phyloP scores from a whole-genome alignment of 1,140 invertebrate species.

The Zaprionus tsacasi region DNA sequence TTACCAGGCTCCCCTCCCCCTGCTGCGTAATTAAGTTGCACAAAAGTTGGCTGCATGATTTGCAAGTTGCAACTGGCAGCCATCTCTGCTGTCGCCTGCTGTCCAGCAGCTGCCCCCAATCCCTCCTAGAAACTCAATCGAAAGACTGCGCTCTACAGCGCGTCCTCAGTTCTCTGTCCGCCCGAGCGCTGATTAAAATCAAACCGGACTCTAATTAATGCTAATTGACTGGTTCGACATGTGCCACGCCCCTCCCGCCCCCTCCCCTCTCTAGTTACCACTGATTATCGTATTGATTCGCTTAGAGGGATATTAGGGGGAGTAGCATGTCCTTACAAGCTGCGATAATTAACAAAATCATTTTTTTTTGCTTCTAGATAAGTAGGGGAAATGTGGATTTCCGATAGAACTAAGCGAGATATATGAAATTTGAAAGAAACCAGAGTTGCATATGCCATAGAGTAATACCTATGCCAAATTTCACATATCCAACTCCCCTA shows the following conservation, averaged over 20 bases:
- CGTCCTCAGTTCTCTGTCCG: neutral
- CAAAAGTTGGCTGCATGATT: slow-evolving; percentile 65
- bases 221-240: slow-evolving; percentile 72
- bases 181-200: slow-evolving; percentile 71
- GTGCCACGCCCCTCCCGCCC: slow-evolving; percentile 8
- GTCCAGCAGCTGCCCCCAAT: slow-evolving; percentile 1
- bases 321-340: neutral
- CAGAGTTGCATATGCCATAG: neutral
- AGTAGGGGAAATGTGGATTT: neutral
- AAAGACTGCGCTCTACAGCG: neutral
- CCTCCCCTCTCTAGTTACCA: neutral
- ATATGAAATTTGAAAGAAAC: neutral
- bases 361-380: neutral
- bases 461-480: neutral
- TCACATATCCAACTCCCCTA: neutral
- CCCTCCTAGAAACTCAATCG: no score
- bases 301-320: neutral
- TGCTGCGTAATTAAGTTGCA: slow-evolving; percentile 67
- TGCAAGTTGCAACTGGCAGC: slow-evolving; percentile 57
- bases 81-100: slow-evolving; percentile 19
- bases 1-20: neutral
- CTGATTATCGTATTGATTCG: slow-evolving; percentile 5
- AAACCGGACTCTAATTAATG: slow-evolving; percentile 72
- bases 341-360: neutral
- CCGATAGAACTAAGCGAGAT: neutral